Conservation (phyloP, 1,140 invertebrate genomes). For the Drosophila mauritiana region DNA sequence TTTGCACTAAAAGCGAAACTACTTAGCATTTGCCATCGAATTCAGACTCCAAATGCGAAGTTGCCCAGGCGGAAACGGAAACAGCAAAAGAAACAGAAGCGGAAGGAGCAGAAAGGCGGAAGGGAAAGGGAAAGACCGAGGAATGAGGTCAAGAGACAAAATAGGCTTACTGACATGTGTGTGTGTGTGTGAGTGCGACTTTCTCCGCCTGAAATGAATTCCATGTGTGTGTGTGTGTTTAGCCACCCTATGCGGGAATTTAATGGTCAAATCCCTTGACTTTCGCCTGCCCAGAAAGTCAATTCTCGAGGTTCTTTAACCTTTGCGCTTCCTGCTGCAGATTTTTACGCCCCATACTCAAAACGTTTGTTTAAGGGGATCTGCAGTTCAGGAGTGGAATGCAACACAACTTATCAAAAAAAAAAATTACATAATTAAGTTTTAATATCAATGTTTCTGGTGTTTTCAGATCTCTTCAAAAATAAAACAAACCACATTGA, state of each 20-base stretch:
- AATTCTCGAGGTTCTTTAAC: constrained; percentile 32
- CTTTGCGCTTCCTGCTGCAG: constrained; percentile 8
- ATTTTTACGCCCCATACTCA: not conserved
- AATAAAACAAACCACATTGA: too few relatives aligned
- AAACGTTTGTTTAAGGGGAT: not conserved
- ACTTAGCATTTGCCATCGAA: constrained; percentile 69
- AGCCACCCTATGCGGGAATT: constrained; percentile 49
- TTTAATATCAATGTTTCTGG: not conserved
- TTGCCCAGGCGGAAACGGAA: constrained; percentile 52
- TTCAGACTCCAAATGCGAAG: constrained; percentile 21
- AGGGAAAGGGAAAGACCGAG: constrained; percentile 34
- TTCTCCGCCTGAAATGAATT: not conserved
- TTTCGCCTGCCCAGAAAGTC: constrained; percentile 51
- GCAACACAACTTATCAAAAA: not conserved
- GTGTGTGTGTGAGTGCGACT: constrained; percentile 37
- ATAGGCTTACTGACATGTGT: constrained; percentile 71
- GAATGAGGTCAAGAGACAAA: constrained; percentile 70
- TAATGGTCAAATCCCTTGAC: constrained; percentile 78
- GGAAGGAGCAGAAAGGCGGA: not conserved
- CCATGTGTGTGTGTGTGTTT: constrained; percentile 3
- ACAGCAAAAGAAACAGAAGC: constrained; percentile 28
- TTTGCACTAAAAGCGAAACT: constrained; percentile 81
- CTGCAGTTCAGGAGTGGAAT: not conserved
- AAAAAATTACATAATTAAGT: not conserved
- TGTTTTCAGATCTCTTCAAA: too few relatives aligned